These are phyloP conservation scores for Hirtodrosophila histrioides DNA, from an alignment of 2,888 invertebrate species.

Conservation along the genomic window DNA sequence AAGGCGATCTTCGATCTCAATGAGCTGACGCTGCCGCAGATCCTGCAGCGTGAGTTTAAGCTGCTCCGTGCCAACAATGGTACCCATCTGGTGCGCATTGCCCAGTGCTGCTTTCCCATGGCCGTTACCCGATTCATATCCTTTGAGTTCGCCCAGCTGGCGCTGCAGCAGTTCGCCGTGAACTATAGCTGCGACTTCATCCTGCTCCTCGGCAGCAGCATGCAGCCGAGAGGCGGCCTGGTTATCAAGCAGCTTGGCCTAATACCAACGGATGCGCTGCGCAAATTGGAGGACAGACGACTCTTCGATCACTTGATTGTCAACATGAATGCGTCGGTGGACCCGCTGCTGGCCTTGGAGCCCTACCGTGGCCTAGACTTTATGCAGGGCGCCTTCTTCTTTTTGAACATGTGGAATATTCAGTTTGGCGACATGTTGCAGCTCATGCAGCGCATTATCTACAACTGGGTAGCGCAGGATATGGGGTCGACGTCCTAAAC, in stretches of 20 bases:
- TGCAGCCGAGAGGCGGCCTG: conserved; percentile 8
- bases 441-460: conserved; percentile 40
- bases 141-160: conserved; percentile 38
- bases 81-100: conserved; percentile 17
- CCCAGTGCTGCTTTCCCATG: conserved; percentile 55
- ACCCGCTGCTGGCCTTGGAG: conserved; percentile 36
- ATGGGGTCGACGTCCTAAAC: background rate
- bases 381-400: conserved; percentile 55
- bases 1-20: conserved; percentile 34
- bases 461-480: conserved; percentile 29
- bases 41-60: conserved; percentile 56
- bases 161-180: conserved; percentile 35
- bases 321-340: conserved; percentile 26
- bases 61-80: conserved; percentile 42
- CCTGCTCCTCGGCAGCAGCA: conserved; percentile 41
- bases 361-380: conserved; percentile 40
- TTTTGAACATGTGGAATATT: conserved; percentile 28
- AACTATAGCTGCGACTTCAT: conserved; percentile 39
- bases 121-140: conserved; percentile 46
- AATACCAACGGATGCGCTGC: conserved; percentile 34
- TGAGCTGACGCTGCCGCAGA: conserved; percentile 38
- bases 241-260: conserved; percentile 44
- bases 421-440: conserved; percentile 19
- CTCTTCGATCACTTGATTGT: conserved; percentile 58
- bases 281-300: conserved; percentile 1